A percentile compares a stretch with the other conserved stretches of the same genome.
Conservation (phyloP, 2,113 vertebrate species). For the Malaclemys terrapin region DNA sequence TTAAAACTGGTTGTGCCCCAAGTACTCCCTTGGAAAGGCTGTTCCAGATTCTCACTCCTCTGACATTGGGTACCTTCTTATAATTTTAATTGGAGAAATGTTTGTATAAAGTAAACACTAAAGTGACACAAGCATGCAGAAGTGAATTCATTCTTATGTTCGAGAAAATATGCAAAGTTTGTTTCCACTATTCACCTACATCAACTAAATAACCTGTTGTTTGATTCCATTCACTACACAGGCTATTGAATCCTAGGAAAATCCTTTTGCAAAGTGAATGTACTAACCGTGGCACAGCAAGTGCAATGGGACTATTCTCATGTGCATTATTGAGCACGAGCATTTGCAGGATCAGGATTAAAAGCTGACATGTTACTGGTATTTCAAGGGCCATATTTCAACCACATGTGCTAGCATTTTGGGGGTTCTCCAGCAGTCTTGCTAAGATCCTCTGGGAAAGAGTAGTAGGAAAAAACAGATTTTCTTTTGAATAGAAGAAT, state of each 20-base stretch:
- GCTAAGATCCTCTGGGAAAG: not conserved
- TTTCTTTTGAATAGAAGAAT: not conserved
- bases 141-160: not conserved
- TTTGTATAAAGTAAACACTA: not conserved
- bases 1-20: too few relatives aligned
- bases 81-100: too few relatives aligned
- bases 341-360: conserved; percentile 33
- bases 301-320: not conserved
- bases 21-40: too few relatives aligned
- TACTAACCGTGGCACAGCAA: not conserved
- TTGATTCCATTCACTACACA: not conserved
- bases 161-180: not conserved
- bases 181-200: not conserved
- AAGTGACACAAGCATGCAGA: not conserved
- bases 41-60: too few relatives aligned
- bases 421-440: not conserved
- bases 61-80: too few relatives aligned
- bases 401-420: not conserved
- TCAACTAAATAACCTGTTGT: not conserved
- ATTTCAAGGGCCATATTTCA: conserved; percentile 33
- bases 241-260: not conserved
- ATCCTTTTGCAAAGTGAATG: not conserved
- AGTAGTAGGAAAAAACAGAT: not conserved
- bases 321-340: not conserved
- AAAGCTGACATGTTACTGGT: conserved; percentile 15